phyloP scores from a whole-genome alignment of 2,888 invertebrate genomes.

The Rhaphigaster nebulosa region DNA sequence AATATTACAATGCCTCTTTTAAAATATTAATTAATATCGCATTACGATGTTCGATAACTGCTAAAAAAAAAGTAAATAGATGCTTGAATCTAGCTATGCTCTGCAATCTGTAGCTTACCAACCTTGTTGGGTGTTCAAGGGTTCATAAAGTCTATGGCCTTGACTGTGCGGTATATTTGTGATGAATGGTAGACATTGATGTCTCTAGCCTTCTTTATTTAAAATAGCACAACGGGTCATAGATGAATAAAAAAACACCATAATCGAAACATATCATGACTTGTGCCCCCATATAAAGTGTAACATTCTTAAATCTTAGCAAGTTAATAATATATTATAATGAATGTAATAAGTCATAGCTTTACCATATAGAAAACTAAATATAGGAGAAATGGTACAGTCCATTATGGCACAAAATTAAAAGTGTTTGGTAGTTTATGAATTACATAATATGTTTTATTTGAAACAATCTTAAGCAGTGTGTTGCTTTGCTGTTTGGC shows the following conservation, averaged over 20 bases:
- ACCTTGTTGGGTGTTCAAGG: constrained; percentile 64
- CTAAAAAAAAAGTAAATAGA: constrained; percentile 45
- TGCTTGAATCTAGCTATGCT: constrained; percentile 49
- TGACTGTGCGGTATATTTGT: constrained; percentile 60
- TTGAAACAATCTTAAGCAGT: constrained; percentile 63
- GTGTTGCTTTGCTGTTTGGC: constrained; percentile 64
- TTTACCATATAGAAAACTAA: constrained; percentile 64
- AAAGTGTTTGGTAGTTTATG: constrained; percentile 57
- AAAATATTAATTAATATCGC: constrained; percentile 31
- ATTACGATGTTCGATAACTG: constrained; percentile 19
- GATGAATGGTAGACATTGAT: constrained; percentile 58
- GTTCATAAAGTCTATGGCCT: constrained; percentile 57
- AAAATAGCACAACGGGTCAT: constrained; percentile 60
- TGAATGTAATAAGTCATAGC: constrained; percentile 65
- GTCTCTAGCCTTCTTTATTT: constrained; percentile 62
- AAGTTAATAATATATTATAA: constrained; percentile 64
- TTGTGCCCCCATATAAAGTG: constrained; percentile 80
- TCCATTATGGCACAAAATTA: constrained; percentile 64
- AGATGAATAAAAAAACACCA: constrained; percentile 75
- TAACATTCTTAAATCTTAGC: constrained; percentile 71
- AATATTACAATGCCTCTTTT: constrained; percentile 40
- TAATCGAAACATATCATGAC: constrained; percentile 85
- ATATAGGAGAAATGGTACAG: constrained; percentile 64
- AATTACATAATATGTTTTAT: constrained; percentile 61
- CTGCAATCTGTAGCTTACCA: constrained; percentile 57